Base-by-base conservation (phyloP, 2,797 vertebrate species). In the Arremon aurantiirostris region DNA sequence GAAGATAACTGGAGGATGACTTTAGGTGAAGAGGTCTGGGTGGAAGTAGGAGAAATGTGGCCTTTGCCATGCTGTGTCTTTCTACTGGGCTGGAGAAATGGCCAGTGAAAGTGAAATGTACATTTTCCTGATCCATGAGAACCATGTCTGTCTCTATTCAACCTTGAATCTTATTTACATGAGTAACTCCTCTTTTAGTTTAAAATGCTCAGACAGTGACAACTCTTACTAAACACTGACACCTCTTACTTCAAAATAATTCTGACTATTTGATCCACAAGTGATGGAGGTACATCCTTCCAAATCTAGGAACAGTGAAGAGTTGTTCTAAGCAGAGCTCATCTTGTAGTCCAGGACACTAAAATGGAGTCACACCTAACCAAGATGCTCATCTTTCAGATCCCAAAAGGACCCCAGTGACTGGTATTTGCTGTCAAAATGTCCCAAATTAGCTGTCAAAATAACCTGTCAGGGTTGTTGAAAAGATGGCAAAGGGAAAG, bases 261-360 rank as follows among this genome's bases (percentile, higher is more conserved):
- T 50, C 47, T 1, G 19, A 4, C n/a, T 68, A 0, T 68, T 52
- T 46, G 28, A 68, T 56, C 28, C 26, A 22, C 26, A 34, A 26
- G 44, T 12, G 50, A 12, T 79, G 78, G 30, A 55, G 27, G 9
- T 27, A 8, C 14, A 20, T 34, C 6, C 28, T 55, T 34, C 30
- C 19, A 18, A 18, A 0, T 30, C 0, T 1, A 35, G 49, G 39
- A 88, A 9, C 3, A 24, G 15, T 6, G 28, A 68, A 21, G 52
- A 55, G 47, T 6, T 55, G 7, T 50, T 78, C 41, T 61, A 1
- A 7, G 6, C 5, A 64, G 59, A 72, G 46, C 32, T 81, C 8
- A 3, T 55, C 52, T 32, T 70, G 49, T 32, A 66, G 19, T 37
- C 3, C 3, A 34, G 50, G 55, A 4, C 11, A 0, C 30, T 42